Base-by-base conservation (phyloP, 2,888 invertebrate genomes). In the Acrobasis repandana region DNA sequence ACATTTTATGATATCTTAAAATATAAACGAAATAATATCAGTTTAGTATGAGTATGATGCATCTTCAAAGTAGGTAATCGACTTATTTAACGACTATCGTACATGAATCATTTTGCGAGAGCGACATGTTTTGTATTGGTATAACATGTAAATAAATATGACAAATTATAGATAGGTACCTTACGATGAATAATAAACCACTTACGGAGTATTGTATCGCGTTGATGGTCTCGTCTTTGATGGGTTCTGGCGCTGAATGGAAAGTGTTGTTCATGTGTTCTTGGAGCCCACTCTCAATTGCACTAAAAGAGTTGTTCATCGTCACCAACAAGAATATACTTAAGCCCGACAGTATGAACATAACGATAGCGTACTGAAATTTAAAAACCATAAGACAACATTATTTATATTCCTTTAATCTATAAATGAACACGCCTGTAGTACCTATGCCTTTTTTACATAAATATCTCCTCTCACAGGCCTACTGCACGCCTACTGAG, bases 281-380 rank as follows among this genome's bases (percentile, higher is more conserved):
- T 8, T 38, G 14, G 9, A 54, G 18, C 18, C 2, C 38, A 1
- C 14, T 38, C 16, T 38, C 20, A 1, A 15, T 38, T 54, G 10
- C 4, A 1, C 38, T 20, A 9, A 54, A 18, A n/a, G 14, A 20
- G 14, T 18, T 14, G 11, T 6, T 18, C 18, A 11, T 38, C 1
- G 38, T 20, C 8, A 54, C 14, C 6, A 54, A 6, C 8, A 54
- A 4, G 54, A 38, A 43, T 4, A 38, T 20, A 18, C 38, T 20
- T 0, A 6, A 38, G 14, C 38, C 38, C 11, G 38, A 18, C 9
- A 54, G 10, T 14, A 54, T 14, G 3, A 38, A 20, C 54, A 54
- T 54, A 2, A 54, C 36, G 3, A 20, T 20, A 6, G 38, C 54
- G 38, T 54, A 54, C 54, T 54, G 38, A 43, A 54, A 52, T 28